phyloP scores from a whole-genome alignment of 2,113 vertebrate species.

The Agapornis roseicollis region DNA sequence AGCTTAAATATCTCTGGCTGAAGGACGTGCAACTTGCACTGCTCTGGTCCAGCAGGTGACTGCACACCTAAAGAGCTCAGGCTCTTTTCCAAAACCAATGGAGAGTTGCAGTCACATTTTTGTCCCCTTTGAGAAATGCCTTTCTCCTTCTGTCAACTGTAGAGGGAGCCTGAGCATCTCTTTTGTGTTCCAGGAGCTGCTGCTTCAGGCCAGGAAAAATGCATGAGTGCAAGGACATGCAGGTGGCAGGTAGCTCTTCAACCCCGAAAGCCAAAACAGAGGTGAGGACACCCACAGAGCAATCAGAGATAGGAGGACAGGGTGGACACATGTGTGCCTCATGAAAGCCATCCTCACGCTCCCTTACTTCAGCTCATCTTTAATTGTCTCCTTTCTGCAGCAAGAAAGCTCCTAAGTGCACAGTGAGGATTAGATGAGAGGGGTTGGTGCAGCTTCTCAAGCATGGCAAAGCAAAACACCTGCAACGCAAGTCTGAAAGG shows the following conservation, averaged over 20 bases:
- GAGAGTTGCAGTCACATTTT: not conserved
- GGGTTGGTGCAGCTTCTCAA: not conserved
- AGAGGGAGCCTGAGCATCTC: constrained; percentile 53
- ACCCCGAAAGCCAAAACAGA: not conserved
- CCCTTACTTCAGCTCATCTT: not conserved
- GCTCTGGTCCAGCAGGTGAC: not conserved
- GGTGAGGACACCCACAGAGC: not conserved
- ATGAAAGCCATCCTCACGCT: not conserved
- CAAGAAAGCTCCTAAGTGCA: not conserved
- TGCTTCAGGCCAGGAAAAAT: not conserved
- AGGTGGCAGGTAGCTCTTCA: not conserved
- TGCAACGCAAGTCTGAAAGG: accelerated
- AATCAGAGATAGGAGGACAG: not conserved
- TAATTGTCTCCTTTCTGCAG: not conserved
- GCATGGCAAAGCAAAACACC: accelerated
- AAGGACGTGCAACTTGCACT: not conserved
- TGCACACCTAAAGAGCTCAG: not conserved
- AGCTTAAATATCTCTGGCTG: not conserved
- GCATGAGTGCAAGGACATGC: accelerated
- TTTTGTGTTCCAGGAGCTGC: not conserved
- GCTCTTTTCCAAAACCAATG: not conserved
- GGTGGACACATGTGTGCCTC: not conserved
- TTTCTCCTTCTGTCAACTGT: not conserved
- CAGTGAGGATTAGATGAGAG: accelerated
- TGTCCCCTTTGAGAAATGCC: not conserved